A percentile compares a stretch with the other conserved stretches of the same genome.
Evolutionary conservation across 2,888 invertebrate genomes (phyloP).

Genomic region (Abscondita cerata): DNA sequence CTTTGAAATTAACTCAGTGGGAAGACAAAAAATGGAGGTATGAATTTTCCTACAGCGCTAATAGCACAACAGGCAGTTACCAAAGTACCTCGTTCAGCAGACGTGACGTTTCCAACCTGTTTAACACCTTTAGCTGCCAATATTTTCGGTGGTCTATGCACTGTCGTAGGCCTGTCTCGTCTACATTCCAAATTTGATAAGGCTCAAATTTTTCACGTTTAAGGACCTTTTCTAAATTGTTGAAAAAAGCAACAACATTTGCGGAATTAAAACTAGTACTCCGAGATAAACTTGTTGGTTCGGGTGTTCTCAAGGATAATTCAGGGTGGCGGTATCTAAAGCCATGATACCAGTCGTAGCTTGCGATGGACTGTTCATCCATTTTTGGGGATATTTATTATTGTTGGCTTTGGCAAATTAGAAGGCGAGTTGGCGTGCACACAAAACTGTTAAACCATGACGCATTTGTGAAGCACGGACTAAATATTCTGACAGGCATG

Average conservation of each 20-base stretch:
- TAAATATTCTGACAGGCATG: neutral
- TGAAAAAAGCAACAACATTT: slow-evolving; percentile 11
- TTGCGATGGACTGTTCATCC: slow-evolving; percentile 23
- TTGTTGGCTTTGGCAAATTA: slow-evolving; percentile 34
- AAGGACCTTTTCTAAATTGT: slow-evolving; percentile 37
- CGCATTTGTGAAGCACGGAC: neutral
- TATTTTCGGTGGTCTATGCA: slow-evolving; percentile 20
- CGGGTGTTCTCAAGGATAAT: slow-evolving; percentile 38
- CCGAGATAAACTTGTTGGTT: slow-evolving; percentile 41
- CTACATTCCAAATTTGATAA: slow-evolving; percentile 37
- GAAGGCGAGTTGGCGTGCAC: slow-evolving; percentile 19
- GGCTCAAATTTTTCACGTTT: no score
- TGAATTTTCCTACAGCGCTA: slow-evolving; percentile 39
- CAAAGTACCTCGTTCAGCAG: slow-evolving; percentile 28
- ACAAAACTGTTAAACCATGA: neutral
- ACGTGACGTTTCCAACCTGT: slow-evolving; percentile 26
- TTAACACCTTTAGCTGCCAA: slow-evolving; percentile 17
- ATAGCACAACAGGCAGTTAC: slow-evolving; percentile 24
- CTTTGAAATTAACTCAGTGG: slow-evolving; percentile 44
- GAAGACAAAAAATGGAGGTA: slow-evolving; percentile 49
- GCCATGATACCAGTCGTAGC: slow-evolving; percentile 22
- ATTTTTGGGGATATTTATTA: slow-evolving; percentile 31
- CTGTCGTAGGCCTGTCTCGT: slow-evolving; percentile 37
- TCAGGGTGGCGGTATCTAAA: slow-evolving; percentile 17
- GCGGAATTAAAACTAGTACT: slow-evolving; percentile 38